These are phyloP conservation scores for Tholera decimalis DNA, from an alignment of 2,888 invertebrate genomes.

Conservation along the genomic window DNA sequence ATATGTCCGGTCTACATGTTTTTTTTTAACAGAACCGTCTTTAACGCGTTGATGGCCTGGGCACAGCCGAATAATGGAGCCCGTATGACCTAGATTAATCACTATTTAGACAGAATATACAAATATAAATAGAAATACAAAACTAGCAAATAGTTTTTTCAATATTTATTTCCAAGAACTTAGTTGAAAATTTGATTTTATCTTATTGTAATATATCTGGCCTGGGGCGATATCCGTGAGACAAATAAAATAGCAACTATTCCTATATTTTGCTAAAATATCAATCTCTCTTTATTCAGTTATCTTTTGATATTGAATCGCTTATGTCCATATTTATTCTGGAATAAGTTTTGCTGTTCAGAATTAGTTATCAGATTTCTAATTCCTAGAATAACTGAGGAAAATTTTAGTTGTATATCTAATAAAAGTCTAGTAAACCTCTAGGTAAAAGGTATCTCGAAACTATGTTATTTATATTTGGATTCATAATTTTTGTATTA, in stretches of 20 bases:
- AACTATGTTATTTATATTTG: not conserved
- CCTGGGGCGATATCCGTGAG: constrained; percentile 16
- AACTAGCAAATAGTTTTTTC: too few relatives aligned
- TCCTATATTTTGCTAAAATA: constrained; percentile 20
- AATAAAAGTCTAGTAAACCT: too few relatives aligned
- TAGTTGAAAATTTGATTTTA: constrained; percentile 21
- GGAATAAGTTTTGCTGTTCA: not conserved
- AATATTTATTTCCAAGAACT: constrained; percentile 3
- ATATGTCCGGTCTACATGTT: too few relatives aligned
- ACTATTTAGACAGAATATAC: too few relatives aligned
- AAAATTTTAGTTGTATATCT: not conserved
- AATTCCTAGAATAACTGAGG: not conserved
- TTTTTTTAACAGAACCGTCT: too few relatives aligned
- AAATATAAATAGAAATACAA: too few relatives aligned
- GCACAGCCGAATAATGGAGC: too few relatives aligned
- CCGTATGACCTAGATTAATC: too few relatives aligned
- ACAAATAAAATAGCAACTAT: constrained; percentile 18
- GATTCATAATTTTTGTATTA: too few relatives aligned
- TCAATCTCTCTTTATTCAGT: constrained; percentile 19
- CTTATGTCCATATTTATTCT: constrained; percentile 15
- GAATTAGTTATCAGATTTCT: constrained; percentile 18
- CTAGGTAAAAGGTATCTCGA: not conserved
- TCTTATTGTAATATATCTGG: constrained; percentile 20
- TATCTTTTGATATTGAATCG: constrained; percentile 20
- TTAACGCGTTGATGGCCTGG: too few relatives aligned